Conservation (phyloP, 2,888 invertebrate species). For the Diadegma fenestrale region DNA sequence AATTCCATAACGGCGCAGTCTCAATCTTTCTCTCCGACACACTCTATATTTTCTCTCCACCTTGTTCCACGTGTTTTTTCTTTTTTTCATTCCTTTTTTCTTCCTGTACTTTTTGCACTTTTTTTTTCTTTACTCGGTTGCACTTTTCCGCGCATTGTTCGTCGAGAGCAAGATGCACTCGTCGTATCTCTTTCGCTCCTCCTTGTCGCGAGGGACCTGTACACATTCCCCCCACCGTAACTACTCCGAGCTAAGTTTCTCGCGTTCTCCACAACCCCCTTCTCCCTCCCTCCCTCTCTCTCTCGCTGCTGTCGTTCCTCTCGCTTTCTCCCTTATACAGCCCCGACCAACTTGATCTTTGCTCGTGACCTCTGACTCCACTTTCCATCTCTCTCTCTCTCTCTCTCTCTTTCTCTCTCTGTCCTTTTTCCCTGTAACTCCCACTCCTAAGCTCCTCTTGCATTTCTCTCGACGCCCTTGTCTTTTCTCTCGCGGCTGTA, state of each 20-base stretch:
- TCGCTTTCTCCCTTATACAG: conserved; percentile 41
- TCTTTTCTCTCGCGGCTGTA: conserved; percentile 31
- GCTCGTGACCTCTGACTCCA: conserved; percentile 69
- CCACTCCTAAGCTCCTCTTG: conserved; percentile 12
- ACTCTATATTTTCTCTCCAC: conserved; percentile 43
- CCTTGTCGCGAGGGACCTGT: conserved; percentile 43
- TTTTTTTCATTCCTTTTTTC: conserved; percentile 36
- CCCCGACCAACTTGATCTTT: conserved; percentile 62
- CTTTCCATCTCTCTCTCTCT: conserved; percentile 59
- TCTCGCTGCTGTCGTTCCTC: neutral
- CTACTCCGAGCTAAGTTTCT: conserved; percentile 53
- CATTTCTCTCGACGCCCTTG: conserved; percentile 49
- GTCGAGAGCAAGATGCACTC: conserved; percentile 61
- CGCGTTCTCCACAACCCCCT: conserved; percentile 43
- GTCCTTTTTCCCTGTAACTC: conserved; percentile 29
- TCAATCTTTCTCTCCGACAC: conserved; percentile 68
- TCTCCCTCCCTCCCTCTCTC: conserved; percentile 33
- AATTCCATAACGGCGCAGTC: conserved; percentile 70
- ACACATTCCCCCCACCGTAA: conserved; percentile 28
- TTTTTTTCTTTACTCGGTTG: conserved; percentile 59
- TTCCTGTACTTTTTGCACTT: conserved; percentile 32
- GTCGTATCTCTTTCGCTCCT: conserved; percentile 17
- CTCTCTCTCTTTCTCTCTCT: conserved; percentile 24
- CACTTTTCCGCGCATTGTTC: conserved; percentile 69
- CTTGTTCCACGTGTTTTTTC: conserved; percentile 35